These are phyloP conservation scores for Luscinia luscinia DNA, from an alignment of 2,797 vertebrate species.

Conservation along the genomic window DNA sequence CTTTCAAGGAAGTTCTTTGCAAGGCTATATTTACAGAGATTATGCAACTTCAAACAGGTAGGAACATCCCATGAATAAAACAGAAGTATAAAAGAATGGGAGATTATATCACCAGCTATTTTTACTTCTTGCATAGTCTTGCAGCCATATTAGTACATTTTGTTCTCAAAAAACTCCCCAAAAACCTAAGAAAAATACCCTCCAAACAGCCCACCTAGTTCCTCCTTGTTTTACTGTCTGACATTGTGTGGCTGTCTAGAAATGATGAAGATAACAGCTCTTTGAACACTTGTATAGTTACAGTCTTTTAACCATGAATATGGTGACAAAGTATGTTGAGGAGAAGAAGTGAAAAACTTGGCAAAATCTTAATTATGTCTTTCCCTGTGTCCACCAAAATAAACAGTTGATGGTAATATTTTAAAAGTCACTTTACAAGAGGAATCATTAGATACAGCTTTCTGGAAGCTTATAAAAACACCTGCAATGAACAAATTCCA, in stretches of 20 bases:
- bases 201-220: neutral
- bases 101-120: neutral
- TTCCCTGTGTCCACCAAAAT: neutral
- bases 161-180: neutral
- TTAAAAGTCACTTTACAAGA: neutral
- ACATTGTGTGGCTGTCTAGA: neutral
- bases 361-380: neutral
- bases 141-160: neutral
- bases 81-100: neutral
- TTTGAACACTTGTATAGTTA: neutral
- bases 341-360: neutral
- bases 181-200: neutral
- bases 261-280: neutral
- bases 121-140: neutral
- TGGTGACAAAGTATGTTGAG: neutral
- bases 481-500: conserved; percentile 92
- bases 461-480: conserved; percentile 40
- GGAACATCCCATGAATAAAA: neutral
- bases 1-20: neutral
- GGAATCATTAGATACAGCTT: neutral
- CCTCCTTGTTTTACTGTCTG: neutral
- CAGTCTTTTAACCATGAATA: neutral
- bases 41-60: neutral
- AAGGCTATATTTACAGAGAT: neutral
- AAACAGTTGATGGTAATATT: neutral